Conservation (phyloP, 2,888 invertebrate species). For the Homarus gammarus region DNA sequence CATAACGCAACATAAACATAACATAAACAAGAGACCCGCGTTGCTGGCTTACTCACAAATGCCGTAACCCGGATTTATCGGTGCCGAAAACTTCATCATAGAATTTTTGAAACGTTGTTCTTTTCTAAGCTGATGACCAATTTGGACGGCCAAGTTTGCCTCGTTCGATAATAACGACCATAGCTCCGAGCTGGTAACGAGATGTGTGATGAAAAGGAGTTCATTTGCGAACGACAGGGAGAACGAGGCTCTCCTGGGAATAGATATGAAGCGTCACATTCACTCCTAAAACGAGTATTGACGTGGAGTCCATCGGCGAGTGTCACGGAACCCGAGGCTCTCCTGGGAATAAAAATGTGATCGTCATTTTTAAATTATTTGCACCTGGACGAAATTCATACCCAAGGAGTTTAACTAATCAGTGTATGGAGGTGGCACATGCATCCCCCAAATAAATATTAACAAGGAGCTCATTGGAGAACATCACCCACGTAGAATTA, state of each 20-base stretch:
- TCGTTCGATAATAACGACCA: slow-evolving; percentile 3
- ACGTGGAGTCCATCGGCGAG: not conserved
- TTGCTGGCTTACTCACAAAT: no score
- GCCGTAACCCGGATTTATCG: no score
- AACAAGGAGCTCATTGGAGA: no score
- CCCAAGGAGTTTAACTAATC: no score
- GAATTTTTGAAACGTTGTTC: not conserved
- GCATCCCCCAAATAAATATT: no score
- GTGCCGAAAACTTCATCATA: no score
- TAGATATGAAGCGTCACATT: not conserved
- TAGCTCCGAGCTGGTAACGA: not conserved
- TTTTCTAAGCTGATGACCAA: not conserved
- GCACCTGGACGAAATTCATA: no score
- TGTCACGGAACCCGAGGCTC: not conserved
- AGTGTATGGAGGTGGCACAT: no score
- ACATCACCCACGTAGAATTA: no score
- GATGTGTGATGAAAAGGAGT: slow-evolving; percentile 12
- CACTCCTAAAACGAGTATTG: not conserved
- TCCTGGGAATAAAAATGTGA: not conserved
- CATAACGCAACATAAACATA: no score
- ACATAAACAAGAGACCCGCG: no score
- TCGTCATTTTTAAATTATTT: not conserved
- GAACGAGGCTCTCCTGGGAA: not conserved
- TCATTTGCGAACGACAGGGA: not conserved
- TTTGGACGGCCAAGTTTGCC: not conserved